Percentiles rank a stretch among this genome's conserved stretches.
Conservation (phyloP, 2,113 vertebrate species). For the Labrus mixtus region DNA sequence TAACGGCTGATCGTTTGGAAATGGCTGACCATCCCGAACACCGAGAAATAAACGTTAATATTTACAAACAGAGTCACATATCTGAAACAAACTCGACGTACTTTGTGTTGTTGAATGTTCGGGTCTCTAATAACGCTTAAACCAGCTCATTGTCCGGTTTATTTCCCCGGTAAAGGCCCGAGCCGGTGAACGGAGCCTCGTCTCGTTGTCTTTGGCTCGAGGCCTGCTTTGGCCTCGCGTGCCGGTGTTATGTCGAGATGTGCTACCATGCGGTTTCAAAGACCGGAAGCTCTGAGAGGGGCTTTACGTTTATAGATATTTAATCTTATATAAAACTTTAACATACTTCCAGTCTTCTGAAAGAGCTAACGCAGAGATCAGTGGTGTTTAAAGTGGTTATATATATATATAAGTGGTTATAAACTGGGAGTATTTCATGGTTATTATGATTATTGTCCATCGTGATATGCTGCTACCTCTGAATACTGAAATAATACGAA, state of each 20-base stretch:
- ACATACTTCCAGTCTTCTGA: no score
- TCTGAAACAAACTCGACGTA: rapidly evolving
- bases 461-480: no score
- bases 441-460: no score
- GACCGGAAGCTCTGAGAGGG: no score
- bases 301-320: no score
- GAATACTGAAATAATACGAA: no score
- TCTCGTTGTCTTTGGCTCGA: constrained; percentile 48
- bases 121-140: rapidly evolving
- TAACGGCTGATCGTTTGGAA: constrained; percentile 13
- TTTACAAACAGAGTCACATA: background rate
- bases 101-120: rapidly evolving
- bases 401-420: no score
- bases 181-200: background rate
- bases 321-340: no score
- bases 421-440: no score
- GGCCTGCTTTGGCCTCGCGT: constrained; percentile 79
- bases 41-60: background rate
- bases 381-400: no score
- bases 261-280: no score
- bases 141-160: rapidly evolving
- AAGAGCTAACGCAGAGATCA: no score
- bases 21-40: constrained; percentile 30
- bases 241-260: background rate
- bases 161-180: background rate